A percentile compares a stretch with the other conserved stretches of the same genome.
Conservation (phyloP, 2,797 vertebrate genomes). For the Pipistrellus pipistrellus region DNA sequence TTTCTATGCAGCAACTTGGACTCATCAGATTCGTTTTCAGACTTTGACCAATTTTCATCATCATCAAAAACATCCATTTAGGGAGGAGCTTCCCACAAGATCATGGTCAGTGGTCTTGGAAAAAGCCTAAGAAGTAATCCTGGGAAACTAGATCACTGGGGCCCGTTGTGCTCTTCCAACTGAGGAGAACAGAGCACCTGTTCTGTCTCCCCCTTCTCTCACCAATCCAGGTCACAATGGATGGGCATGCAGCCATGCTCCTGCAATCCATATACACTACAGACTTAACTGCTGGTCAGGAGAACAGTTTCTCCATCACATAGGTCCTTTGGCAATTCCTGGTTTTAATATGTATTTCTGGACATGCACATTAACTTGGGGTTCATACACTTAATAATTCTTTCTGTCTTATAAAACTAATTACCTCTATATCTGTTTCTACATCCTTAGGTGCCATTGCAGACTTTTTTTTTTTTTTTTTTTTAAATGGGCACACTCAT, state of each 20-base stretch:
- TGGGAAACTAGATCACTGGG: not conserved
- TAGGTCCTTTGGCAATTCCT: not conserved
- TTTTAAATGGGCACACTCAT: conserved; percentile 80
- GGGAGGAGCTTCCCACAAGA: not conserved
- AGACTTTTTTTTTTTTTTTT: conserved; percentile 72
- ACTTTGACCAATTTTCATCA: not conserved
- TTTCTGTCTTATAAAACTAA: conserved; percentile 67
- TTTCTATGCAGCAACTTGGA: not conserved
- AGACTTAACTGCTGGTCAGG: not conserved
- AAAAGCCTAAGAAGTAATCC: not conserved
- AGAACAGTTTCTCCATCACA: conserved; percentile 18
- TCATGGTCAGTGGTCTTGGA: not conserved
- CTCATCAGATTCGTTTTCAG: not conserved
- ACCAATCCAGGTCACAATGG: not conserved
- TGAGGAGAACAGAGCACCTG: not conserved
- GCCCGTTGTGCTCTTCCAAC: not conserved
- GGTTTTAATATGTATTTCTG: conserved; percentile 39
- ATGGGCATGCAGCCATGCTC: not conserved
- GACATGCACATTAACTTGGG: not conserved
- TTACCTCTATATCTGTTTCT: conserved; percentile 48
- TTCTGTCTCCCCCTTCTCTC: not conserved
- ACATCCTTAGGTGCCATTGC: conserved; percentile 11
- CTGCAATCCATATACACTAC: not conserved
- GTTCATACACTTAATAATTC: conserved; percentile 22
- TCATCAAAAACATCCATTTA: not conserved